Evolutionary conservation across 2,113 vertebrate genomes (phyloP), one percentile per base, ranked within the genome.

Genomic region (Elgaria multicarinata): DNA sequence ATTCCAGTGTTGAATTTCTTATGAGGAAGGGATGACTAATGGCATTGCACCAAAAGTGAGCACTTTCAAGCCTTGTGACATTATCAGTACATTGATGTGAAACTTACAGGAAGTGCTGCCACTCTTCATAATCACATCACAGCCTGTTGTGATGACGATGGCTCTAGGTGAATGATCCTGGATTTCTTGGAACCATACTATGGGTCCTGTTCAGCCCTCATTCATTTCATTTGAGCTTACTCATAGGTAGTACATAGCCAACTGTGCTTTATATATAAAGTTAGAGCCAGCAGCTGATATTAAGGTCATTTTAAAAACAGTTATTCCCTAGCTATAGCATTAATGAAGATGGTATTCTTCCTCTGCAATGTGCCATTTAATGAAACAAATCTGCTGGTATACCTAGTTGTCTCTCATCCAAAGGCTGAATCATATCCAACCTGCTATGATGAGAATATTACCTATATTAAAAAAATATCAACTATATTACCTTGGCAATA

Each of bases 31-130:
- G 20, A 69, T 87, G 75, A 71, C 71, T 92, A 67, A 83, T 84
- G 83, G 83, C 86, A 90, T 36, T 62, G 10, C 13, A 64, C 8
- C 20, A 88, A 8, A 80, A 81, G 33, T 53, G 1, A 89, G 83
- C 13, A 0, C 69, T 18, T 86, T 76, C 77, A 24, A 0, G 87
- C 67, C 76, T 13, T 88, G 81, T 84, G 72, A 71, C 46, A 84
- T 94, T 90, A 36, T 93, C 77, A 83, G 22, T 62, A 77, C 22
- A 14, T 78, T 83, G 44, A 84, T 75, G 76, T 92, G 72, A 77
- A 92, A 66, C 31, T 79, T 78, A 24, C 46, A n/a, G 9, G 89
- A 72, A n/a, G 85, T 88, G 14, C 50, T 90, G 0, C 33, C 83
- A 58, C 0, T 86, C 80, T 92, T 94, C 36, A 33, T 85, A 58